Evolutionary conservation across 2,797 vertebrate genomes (phyloP), one percentile per base, ranked within the genome.

Genomic region (Varecia variegata): DNA sequence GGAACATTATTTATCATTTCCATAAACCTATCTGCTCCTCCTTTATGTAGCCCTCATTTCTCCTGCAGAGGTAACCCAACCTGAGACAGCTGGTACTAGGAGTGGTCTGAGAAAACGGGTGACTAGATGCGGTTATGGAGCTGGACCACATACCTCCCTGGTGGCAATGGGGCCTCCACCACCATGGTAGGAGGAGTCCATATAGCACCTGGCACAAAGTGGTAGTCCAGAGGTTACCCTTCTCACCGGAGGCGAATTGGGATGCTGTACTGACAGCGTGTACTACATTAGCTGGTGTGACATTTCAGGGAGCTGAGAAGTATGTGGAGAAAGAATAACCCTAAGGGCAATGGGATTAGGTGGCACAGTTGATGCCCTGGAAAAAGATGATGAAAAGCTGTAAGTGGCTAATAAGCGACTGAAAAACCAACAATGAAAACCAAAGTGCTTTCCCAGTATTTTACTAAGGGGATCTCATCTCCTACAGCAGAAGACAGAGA

Each of bases 1-100:
- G 67, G 38, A 92, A 56, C 52, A 93, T 95, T 65, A 87, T 43
- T 40, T 80, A 23, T 74, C 73, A 83, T 92, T 96, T 96, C 62
- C 38, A n/a, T 80, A 90, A 71, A 54, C 77, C n/a, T 68, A 56
- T 82, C 54, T 94, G 35, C 2, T 79, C 18, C 12, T 65, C 25
- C 54, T 5, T 7, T 52, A 7, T n/a, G 5, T 50, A 77, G 17
- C 17, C 13, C 9, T 18, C 40, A n/a, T 40, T 60, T 90, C 21
- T 74, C 15, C 52, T n/a, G n/a, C 32, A 71, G 77, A 76, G 71
- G 21, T 71, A 74, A 80, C 50, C 11, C 12, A 5, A 6, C n/a
- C 58, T 73, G 86, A 93, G 35, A 50, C 3, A 62, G 3, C 18
- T 90, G 21, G 25, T n/a, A 32, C 10, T 14, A 43, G 35, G 70